Evolutionary conservation across 1,140 invertebrate genomes (phyloP).

Genomic region (Macrobrachium rosenbergii): DNA sequence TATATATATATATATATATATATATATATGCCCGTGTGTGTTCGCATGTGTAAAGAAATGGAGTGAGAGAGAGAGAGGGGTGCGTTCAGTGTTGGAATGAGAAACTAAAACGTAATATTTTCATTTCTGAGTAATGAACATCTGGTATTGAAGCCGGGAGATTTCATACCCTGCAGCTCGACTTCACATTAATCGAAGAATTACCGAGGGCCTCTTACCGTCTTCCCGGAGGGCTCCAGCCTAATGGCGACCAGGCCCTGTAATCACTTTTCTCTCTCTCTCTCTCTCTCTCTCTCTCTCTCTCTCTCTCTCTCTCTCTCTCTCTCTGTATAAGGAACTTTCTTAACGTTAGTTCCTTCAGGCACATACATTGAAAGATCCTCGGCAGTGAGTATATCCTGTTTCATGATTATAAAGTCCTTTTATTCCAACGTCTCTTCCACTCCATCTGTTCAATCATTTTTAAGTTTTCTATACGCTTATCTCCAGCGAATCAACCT

Average conservation of each 20-base stretch:
- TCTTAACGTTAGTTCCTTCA: too few relatives aligned
- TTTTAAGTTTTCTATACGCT: too few relatives aligned
- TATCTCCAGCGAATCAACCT: too few relatives aligned
- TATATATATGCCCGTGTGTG: constrained; percentile 4
- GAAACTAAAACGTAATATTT: neutral
- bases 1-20: constrained; percentile 30
- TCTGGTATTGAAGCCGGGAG: neutral
- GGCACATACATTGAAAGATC: too few relatives aligned
- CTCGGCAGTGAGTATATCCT: too few relatives aligned
- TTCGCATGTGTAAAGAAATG: neutral
- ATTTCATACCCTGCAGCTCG: neutral
- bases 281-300: constrained; percentile 26
- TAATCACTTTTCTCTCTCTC: neutral
- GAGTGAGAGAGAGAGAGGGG: too few relatives aligned
- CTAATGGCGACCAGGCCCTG: neutral
- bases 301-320: neutral
- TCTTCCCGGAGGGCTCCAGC: neutral
- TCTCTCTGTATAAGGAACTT: neutral
- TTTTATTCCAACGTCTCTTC: too few relatives aligned
- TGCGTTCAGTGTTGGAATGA: too few relatives aligned
- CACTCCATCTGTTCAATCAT: too few relatives aligned
- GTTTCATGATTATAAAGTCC: too few relatives aligned
- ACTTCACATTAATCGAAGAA: neutral
- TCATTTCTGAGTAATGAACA: neutral
- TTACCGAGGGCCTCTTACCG: neutral